Evolutionary conservation across 1,140 invertebrate species (phyloP).

Genomic region (Calycopis cecrops): DNA sequence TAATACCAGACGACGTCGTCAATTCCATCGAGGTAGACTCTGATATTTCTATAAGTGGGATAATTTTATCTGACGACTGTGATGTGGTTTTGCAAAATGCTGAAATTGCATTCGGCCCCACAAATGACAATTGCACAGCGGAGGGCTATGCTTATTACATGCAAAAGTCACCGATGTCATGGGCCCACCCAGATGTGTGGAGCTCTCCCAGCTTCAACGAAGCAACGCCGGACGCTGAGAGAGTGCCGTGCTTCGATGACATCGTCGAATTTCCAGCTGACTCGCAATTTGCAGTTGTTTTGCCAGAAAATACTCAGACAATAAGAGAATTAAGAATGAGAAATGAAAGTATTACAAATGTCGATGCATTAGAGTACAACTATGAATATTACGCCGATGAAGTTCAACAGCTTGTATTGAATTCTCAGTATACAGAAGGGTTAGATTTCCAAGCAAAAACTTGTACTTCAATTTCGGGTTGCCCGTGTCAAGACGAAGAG

Average conservation of each 20-base stretch:
- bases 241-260: constrained; percentile 56
- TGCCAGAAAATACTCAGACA: constrained; percentile 37
- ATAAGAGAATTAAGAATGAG: constrained; percentile 34
- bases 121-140: constrained; percentile 41
- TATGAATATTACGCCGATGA: constrained; percentile 16
- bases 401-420: constrained; percentile 39
- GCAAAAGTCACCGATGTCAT: constrained; percentile 35
- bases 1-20: constrained; percentile 45
- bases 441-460: constrained; percentile 23
- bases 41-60: constrained; percentile 31
- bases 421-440: constrained; percentile 24
- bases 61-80: constrained; percentile 51
- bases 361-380: constrained; percentile 18
- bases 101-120: constrained; percentile 36
- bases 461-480: constrained; percentile 43
- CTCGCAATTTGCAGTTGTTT: constrained; percentile 32
- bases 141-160: constrained; percentile 42
- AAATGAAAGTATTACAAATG: constrained; percentile 22
- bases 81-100: constrained; percentile 44
- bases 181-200: constrained; percentile 56
- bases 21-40: constrained; percentile 38
- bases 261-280: constrained; percentile 41
- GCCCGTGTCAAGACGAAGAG: constrained; percentile 45
- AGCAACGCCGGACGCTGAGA: constrained; percentile 58
- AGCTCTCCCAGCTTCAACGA: constrained; percentile 51